A percentile compares a stretch with the other conserved stretches of the same genome.
phyloP scores from a whole-genome alignment of 2,797 vertebrate species.

The Microctenopoma stevenorrisi region DNA sequence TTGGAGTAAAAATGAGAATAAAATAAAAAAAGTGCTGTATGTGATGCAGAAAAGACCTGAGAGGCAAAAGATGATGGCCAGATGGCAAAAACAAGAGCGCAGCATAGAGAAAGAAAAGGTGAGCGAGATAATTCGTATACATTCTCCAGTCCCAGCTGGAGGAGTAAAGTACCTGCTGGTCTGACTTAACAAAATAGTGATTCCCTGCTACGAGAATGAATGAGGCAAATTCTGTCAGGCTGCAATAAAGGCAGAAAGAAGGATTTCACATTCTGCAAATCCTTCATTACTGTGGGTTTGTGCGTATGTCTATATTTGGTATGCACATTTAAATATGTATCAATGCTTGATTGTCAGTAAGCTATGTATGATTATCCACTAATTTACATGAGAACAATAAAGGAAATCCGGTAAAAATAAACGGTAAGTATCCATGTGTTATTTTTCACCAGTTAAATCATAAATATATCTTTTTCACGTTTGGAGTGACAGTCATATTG shows the following conservation, averaged over 20 bases:
- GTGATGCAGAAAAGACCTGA: slow-evolving; percentile 30
- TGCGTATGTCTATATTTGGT: slow-evolving; percentile 11
- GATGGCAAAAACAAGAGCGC: slow-evolving; percentile 26
- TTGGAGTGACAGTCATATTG: slow-evolving; percentile 25
- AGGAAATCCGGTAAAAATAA: not conserved
- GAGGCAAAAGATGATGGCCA: slow-evolving; percentile 32
- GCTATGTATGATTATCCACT: slow-evolving; percentile 8
- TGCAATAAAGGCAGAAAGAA: slow-evolving; percentile 52
- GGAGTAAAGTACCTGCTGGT: slow-evolving; percentile 34
- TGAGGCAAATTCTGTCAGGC: slow-evolving; percentile 65
- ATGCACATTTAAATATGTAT: slow-evolving; percentile 13
- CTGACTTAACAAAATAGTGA: slow-evolving; percentile 35
- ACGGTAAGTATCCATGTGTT: slow-evolving; percentile 9
- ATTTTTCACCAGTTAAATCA: slow-evolving; percentile 1
- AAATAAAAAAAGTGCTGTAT: slow-evolving; percentile 48
- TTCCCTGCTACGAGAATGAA: slow-evolving; percentile 69
- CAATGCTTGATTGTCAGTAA: slow-evolving; percentile 27
- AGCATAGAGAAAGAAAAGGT: slow-evolving; percentile 17
- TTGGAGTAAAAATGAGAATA: slow-evolving; percentile 53
- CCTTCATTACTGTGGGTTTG: slow-evolving; percentile 51
- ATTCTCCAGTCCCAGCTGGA: slow-evolving; percentile 68
- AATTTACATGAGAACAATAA: not conserved
- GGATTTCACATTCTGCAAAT: slow-evolving; percentile 51
- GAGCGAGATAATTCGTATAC: slow-evolving; percentile 55
- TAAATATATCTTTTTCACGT: not conserved